Evolutionary conservation across 2,113 vertebrate genomes (phyloP).

Genomic region (Odocoileus virginianus): DNA sequence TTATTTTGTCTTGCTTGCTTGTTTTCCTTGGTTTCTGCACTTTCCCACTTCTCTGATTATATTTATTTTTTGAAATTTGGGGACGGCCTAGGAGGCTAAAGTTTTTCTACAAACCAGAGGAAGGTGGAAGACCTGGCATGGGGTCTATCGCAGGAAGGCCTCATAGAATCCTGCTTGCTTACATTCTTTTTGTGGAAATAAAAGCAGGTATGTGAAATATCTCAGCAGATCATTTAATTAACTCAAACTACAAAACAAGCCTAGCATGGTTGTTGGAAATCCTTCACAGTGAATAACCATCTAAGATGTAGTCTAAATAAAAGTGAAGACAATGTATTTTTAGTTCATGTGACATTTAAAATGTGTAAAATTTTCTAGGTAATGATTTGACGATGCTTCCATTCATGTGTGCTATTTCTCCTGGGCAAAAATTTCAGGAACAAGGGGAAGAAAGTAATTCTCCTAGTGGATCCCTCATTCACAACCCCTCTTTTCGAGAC

Average conservation of each 20-base stretch:
- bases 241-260: not conserved
- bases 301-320: not conserved
- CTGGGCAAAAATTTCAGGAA: not conserved
- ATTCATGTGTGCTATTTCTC: not conserved
- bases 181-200: not conserved
- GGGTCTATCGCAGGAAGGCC: not conserved
- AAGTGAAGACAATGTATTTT: constrained; percentile 42
- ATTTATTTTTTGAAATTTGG: not conserved
- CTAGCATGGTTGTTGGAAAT: not conserved
- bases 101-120: not conserved
- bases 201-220: not conserved
- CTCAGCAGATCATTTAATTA: constrained; percentile 1
- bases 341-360: constrained; percentile 52
- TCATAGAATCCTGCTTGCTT: not conserved
- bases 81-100: not conserved
- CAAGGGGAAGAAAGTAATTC: not conserved
- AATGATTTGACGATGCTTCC: not conserved
- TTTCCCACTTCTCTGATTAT: not conserved
- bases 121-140: not conserved
- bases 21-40: not conserved
- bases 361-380: constrained; percentile 18
- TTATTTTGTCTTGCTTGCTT: not conserved
- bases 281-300: not conserved
- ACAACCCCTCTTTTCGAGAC: not conserved
- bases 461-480: not conserved